Evolutionary conservation across 2,113 vertebrate species (phyloP).

Genomic region (Engystomops pustulosus): DNA sequence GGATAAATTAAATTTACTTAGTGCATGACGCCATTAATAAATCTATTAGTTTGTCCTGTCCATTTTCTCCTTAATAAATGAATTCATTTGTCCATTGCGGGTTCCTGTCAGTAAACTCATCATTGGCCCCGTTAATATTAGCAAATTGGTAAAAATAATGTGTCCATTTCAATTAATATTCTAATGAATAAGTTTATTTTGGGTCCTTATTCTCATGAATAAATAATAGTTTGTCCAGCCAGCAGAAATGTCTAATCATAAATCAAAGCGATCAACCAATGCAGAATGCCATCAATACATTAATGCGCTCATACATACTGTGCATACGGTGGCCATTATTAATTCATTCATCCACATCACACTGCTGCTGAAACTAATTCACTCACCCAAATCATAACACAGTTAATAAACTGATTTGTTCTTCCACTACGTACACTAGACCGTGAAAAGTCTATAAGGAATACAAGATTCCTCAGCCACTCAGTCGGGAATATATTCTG

Average conservation of each 20-base stretch:
- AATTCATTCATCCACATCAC: slow-evolving; percentile 32
- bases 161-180: slow-evolving; percentile 19
- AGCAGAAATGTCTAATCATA: slow-evolving; percentile 25
- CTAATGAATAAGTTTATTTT: slow-evolving; percentile 27
- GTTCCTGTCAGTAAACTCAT: slow-evolving; percentile 3
- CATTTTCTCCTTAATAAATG: slow-evolving; percentile 17
- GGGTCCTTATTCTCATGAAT: slow-evolving; percentile 30
- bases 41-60: slow-evolving; percentile 2
- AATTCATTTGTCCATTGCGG: neutral
- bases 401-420: slow-evolving; percentile 28
- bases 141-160: slow-evolving; percentile 9
- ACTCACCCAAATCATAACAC: slow-evolving; percentile 10
- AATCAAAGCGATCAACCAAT: slow-evolving; percentile 32
- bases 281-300: neutral
- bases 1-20: slow-evolving; percentile 27
- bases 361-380: slow-evolving; percentile 14
- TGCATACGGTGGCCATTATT: slow-evolving; percentile 8
- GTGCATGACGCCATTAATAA: slow-evolving; percentile 12
- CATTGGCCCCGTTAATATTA: neutral
- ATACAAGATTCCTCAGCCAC: neutral
- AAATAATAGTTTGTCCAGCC: slow-evolving; percentile 26
- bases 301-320: neutral
- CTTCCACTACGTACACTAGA: neutral
- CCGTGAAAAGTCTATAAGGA: neutral
- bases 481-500: neutral